phyloP scores from a whole-genome alignment of 53 echinoderm and acorn worm species.

The Holothuria scabra region DNA sequence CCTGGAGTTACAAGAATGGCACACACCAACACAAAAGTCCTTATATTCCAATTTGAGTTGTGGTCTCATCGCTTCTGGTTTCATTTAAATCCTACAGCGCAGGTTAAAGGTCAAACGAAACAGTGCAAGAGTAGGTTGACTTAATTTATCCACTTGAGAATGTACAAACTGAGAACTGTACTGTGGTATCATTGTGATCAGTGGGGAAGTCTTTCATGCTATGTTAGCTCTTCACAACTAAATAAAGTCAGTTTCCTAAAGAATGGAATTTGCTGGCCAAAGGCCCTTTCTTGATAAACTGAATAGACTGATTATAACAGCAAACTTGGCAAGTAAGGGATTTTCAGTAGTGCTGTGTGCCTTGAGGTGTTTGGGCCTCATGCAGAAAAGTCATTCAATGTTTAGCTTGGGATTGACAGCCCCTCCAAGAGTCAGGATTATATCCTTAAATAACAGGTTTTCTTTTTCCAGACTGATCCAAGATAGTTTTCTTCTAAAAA shows the following conservation, averaged over 20 bases:
- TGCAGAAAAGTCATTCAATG: conserved; percentile 20
- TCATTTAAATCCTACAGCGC: conserved; percentile 22
- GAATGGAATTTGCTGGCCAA: conserved; percentile 4
- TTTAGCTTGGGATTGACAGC: conserved; percentile 7
- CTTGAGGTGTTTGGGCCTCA: conserved; percentile 27
- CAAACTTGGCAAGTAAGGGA: conserved; percentile 19
- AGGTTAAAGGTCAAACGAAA: conserved; percentile 27
- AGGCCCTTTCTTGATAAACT: not conserved
- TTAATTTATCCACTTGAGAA: conserved; percentile 37
- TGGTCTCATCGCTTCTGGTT: conserved; percentile 27
- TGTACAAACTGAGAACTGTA: conserved; percentile 11
- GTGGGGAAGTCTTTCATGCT: conserved; percentile 7
- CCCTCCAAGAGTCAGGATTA: no score
- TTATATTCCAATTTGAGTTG: conserved; percentile 33
- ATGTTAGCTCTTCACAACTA: conserved; percentile 15
- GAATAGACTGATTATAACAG: conserved; percentile 9
- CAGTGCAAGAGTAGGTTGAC: conserved; percentile 35
- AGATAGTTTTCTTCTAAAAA: no score
- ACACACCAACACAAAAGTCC: conserved; percentile 28
- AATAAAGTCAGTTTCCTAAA: conserved; percentile 17
- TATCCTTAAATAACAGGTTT: no score
- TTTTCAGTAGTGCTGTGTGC: not conserved
- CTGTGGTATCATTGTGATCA: conserved; percentile 10
- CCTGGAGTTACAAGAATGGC: no score
- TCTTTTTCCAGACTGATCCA: no score